Base-by-base conservation (phyloP, 1,140 invertebrate species). In the Hydropsyche tenuis region DNA sequence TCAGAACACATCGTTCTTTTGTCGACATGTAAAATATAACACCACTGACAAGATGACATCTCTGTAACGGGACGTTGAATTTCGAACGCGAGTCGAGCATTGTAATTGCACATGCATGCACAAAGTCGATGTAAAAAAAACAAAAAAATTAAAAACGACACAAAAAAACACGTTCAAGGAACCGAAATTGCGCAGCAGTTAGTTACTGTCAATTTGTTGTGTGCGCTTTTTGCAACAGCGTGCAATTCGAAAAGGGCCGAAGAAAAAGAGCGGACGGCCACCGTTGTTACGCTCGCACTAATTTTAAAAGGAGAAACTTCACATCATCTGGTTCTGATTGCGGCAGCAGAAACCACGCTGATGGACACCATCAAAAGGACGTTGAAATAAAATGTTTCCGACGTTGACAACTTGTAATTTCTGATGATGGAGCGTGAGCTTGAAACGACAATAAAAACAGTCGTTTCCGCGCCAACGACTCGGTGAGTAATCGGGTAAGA, bases 201-300 rank as follows among this genome's bases (percentile, higher is more conserved):
- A 48, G 68, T 70, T 70, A 70, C 68, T 70, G 68, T 70, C 68
- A 70, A 70, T 60, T 70, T 70, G 51, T 70, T 70, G 48, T 70
- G 68, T 7, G 25, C 6, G 56, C 4, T 20, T 12, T 23, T 20
- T 22, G n/a, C n/a, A n/a, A 51, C 4, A 22, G 48, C 5, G 56
- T 12, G 11, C 45, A 68, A 68, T 66, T 20, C 51, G 42, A 69
- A 45, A 43, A 20, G 45, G n/a, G 16, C 64, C 42, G 12, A 23
- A 69, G n/a, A 70, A 56, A 53, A 56, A 70, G 56, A 16, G 68
- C n/a, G 7, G 48, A 23, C 37, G 30, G n/a, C n/a, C 25, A 16
- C 22, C 9, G 42, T 56, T 70, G 23, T 70, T 37, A 9, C 30
- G 3, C 30, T 9, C 30, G 43, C 9, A 22, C 66, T 48, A 56